Conservation (phyloP, 2,113 vertebrate genomes). For the Diadophis punctatus region DNA sequence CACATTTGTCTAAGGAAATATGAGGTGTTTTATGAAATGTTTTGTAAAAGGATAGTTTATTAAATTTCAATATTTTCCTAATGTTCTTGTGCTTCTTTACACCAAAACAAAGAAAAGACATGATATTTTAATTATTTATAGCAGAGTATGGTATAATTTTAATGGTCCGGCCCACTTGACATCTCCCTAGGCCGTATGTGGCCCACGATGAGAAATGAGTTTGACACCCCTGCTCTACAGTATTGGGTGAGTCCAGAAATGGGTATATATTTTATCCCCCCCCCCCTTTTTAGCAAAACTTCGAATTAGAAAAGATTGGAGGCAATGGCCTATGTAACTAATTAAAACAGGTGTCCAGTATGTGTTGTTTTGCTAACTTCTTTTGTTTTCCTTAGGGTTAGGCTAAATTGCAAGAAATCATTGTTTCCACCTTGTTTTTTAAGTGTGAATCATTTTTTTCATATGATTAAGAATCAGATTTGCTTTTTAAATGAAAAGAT, state of each 20-base stretch:
- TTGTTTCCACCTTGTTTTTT: background rate
- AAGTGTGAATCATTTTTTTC: background rate
- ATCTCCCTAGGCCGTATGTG: too few species aligned
- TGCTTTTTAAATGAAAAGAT: background rate
- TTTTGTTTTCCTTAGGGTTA: background rate
- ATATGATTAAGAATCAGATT: background rate
- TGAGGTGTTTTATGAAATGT: too few species aligned
- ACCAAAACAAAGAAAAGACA: too few species aligned
- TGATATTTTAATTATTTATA: too few species aligned
- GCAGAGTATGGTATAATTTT: too few species aligned
- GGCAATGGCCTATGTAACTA: background rate
- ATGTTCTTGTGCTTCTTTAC: too few species aligned
- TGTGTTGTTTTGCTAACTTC: background rate
- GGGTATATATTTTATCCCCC: background rate
- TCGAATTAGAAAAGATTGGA: background rate
- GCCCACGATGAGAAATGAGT: too few species aligned
- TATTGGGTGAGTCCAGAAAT: background rate
- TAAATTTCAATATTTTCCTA: too few species aligned
- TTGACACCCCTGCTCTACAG: too few species aligned
- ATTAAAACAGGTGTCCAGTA: background rate
- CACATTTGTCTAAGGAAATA: too few species aligned
- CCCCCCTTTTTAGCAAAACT: background rate
- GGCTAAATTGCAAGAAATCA: background rate
- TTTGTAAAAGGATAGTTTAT: too few species aligned
- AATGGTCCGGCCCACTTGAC: too few species aligned